phyloP scores from a whole-genome alignment of 2,113 vertebrate genomes.

The Andinoacara biseriatus region DNA sequence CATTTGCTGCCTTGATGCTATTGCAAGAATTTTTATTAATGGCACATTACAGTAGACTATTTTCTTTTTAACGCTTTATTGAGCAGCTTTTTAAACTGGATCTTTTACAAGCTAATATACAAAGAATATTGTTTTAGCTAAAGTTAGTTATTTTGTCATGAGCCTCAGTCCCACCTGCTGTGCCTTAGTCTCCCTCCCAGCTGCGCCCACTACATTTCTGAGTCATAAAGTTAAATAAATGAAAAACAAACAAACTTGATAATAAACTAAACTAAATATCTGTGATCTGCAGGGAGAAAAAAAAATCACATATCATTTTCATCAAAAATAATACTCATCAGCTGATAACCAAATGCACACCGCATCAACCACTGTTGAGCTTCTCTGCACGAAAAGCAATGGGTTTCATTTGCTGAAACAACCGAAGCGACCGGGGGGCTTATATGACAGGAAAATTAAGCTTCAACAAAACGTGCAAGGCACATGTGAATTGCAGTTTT shows the following conservation, averaged over 20 bases:
- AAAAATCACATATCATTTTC: slow-evolving; percentile 64
- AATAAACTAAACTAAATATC: slow-evolving; percentile 65
- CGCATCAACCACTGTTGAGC: slow-evolving; percentile 19
- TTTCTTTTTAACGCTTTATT: not conserved
- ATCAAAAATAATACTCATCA: slow-evolving; percentile 69
- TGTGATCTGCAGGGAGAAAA: slow-evolving; percentile 65
- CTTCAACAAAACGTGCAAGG: not conserved
- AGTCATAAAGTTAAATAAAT: slow-evolving; percentile 35
- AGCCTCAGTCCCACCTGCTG: slow-evolving; percentile 67
- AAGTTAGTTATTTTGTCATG: slow-evolving; percentile 68
- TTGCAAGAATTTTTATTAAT: not conserved
- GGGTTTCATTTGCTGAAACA: slow-evolving; percentile 13
- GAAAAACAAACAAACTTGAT: slow-evolving; percentile 33
- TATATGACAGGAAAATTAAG: not conserved
- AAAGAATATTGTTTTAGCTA: not conserved
- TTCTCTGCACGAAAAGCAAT: slow-evolving; percentile 9
- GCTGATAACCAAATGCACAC: slow-evolving; percentile 79
- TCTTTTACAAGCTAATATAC: no score
- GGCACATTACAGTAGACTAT: not conserved
- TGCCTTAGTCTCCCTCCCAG: slow-evolving; percentile 41
- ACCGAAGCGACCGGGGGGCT: slow-evolving; percentile 50
- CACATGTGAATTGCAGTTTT: not conserved
- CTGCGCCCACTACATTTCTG: slow-evolving; percentile 41
- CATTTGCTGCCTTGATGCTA: not conserved
- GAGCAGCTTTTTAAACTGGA: no score